These are phyloP conservation scores for Oxytorus armatus DNA, from an alignment of 2,888 invertebrate species.

Conservation along the genomic window DNA sequence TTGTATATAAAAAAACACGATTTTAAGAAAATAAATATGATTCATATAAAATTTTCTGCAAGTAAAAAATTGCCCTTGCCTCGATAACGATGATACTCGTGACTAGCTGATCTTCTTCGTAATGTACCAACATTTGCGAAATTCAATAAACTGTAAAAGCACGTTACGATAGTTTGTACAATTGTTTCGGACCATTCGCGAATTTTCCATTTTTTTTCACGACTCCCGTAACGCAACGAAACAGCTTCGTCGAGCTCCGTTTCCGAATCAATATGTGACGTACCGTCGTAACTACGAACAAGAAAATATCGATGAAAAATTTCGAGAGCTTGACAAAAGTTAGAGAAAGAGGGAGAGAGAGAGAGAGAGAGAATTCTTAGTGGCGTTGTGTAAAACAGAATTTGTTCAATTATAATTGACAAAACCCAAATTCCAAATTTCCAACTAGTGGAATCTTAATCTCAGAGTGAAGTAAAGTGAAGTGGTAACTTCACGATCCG, in stretches of 20 bases:
- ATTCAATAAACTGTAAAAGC: slow-evolving; percentile 72
- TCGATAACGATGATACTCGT: slow-evolving; percentile 74
- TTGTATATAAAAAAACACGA: slow-evolving; percentile 10
- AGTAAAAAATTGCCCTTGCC: slow-evolving; percentile 62
- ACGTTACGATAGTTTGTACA: slow-evolving; percentile 67
- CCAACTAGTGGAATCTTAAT: too few relatives aligned
- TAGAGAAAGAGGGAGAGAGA: too few relatives aligned
- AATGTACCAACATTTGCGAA: slow-evolving; percentile 74
- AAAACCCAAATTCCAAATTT: too few relatives aligned
- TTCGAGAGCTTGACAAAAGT: background rate
- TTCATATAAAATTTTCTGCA: background rate
- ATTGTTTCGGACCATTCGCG: slow-evolving; percentile 69
- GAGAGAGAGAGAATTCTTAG: too few relatives aligned
- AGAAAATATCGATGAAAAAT: slow-evolving; percentile 11
- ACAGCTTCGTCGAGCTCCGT: slow-evolving; percentile 77
- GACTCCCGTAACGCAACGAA: slow-evolving; percentile 57
- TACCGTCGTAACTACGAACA: slow-evolving; percentile 64
- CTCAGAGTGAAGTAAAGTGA: too few relatives aligned
- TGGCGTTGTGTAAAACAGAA: too few relatives aligned
- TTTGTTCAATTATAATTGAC: too few relatives aligned
- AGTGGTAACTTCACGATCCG: too few relatives aligned
- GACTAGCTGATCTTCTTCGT: slow-evolving; percentile 71
- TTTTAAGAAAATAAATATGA: slow-evolving; percentile 18
- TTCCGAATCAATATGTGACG: slow-evolving; percentile 77
- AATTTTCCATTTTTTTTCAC: slow-evolving; percentile 70